Percentiles rank a stretch among this genome's conserved stretches.
phyloP scores from a whole-genome alignment of 1,140 invertebrate species.

The Heliconius congener region DNA sequence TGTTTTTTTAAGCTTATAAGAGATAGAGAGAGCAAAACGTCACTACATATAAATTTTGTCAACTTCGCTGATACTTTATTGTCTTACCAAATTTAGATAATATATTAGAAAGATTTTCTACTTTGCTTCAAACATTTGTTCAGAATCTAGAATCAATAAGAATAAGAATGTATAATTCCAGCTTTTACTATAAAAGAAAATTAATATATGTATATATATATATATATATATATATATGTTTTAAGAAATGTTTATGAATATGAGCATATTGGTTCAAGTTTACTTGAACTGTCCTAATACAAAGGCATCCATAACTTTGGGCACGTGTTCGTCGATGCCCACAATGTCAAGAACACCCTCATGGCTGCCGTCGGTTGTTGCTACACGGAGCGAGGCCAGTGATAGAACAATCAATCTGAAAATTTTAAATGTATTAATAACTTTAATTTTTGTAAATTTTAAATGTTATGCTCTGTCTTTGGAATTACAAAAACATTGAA shows the following conservation, averaged over 20 bases:
- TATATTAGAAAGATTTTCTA: background rate
- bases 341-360: slow-evolving; percentile 70
- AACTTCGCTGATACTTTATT: background rate
- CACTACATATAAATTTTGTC: background rate
- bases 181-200: background rate
- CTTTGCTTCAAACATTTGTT: background rate
- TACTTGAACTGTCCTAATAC: slow-evolving; percentile 66
- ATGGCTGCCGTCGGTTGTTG: slow-evolving; percentile 64
- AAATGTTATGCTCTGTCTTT: no score
- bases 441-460: background rate
- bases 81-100: slow-evolving; percentile 1
- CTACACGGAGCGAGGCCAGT: slow-evolving; percentile 63
- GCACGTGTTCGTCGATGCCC: slow-evolving; percentile 71
- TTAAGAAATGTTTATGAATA: slow-evolving; percentile 9
- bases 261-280: slow-evolving; percentile 20
- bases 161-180: background rate
- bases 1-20: background rate
- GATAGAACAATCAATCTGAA: slow-evolving; percentile 68
- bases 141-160: background rate
- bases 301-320: slow-evolving; percentile 71
- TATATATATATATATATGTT: background rate
- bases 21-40: slow-evolving; percentile 15
- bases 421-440: background rate
- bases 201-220: no score
- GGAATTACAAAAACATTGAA: no score